Percentiles rank a stretch among this genome's conserved stretches.
Conservation (phyloP, 2,113 vertebrate genomes). For the Haplotaxodon microlepis region DNA sequence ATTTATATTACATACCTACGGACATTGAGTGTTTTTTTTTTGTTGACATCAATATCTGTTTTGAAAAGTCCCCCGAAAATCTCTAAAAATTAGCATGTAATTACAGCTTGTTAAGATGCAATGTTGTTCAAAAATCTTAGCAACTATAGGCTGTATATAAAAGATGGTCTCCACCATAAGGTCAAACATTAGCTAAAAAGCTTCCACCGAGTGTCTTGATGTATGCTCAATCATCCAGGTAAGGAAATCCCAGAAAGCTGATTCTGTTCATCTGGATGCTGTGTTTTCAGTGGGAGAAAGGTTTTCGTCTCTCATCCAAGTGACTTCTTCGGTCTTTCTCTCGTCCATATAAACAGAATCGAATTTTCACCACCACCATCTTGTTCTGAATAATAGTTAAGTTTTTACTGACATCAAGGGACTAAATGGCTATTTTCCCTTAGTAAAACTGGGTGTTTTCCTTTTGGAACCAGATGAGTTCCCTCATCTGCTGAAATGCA, state of each 20-base stretch:
- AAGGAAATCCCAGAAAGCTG: neutral
- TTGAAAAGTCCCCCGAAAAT: neutral
- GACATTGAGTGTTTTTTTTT: accelerated
- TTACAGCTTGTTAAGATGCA: neutral
- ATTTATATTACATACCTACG: neutral
- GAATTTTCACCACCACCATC: neutral
- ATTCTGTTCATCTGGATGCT: neutral
- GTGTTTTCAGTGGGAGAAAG: neutral
- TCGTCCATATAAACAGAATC: neutral
- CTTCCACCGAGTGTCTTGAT: neutral
- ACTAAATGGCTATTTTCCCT: neutral
- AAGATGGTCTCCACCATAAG: neutral
- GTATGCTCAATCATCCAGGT: neutral
- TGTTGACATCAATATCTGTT: neutral
- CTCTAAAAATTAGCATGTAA: neutral
- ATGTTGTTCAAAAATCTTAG: neutral
- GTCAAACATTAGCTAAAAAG: neutral
- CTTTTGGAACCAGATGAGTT: neutral
- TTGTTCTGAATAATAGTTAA: neutral
- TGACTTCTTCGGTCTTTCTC: neutral
- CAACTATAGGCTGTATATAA: neutral
- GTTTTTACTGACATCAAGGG: neutral
- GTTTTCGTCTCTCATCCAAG: neutral
- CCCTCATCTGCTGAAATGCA: neutral
- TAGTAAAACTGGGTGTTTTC: neutral